Conservation (phyloP, 2,113 vertebrate species). For the Nestor notabilis region DNA sequence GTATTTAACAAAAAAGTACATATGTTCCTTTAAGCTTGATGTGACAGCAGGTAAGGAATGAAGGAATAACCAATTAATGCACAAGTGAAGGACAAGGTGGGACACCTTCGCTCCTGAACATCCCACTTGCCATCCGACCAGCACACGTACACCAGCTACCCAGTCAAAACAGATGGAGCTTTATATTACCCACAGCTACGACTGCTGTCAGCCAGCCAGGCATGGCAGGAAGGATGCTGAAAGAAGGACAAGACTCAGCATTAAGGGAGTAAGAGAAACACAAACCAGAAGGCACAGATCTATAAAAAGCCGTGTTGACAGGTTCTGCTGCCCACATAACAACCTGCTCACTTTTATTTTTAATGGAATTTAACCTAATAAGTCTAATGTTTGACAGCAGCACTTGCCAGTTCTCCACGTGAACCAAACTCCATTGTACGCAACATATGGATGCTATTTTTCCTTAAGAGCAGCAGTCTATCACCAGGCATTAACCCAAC, state of each 20-base stretch:
- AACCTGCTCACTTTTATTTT: conserved; percentile 9
- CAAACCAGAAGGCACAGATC: conserved; percentile 4
- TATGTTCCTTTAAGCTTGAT: background rate
- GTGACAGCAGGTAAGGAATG: background rate
- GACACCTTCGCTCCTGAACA: background rate
- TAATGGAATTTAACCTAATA: background rate
- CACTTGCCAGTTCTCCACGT: background rate
- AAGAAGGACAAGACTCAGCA: background rate
- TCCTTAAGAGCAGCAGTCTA: accelerated
- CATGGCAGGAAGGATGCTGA: background rate
- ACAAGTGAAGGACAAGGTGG: background rate
- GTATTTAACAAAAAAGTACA: background rate
- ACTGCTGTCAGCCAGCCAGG: background rate
- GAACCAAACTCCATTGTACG: background rate
- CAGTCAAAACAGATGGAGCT: conserved; percentile 6
- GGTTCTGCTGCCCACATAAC: background rate
- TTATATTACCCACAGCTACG: background rate
- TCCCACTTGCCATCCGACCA: background rate
- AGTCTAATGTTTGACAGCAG: background rate
- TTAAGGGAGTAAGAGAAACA: background rate
- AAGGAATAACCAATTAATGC: background rate
- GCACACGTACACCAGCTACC: background rate
- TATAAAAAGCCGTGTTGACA: conserved; percentile 2
- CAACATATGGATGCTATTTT: background rate
- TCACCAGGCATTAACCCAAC: background rate